A percentile compares a stretch with the other conserved stretches of the same genome.
phyloP scores from a whole-genome alignment of 2,888 invertebrate species.

The Microdon myrmicae region DNA sequence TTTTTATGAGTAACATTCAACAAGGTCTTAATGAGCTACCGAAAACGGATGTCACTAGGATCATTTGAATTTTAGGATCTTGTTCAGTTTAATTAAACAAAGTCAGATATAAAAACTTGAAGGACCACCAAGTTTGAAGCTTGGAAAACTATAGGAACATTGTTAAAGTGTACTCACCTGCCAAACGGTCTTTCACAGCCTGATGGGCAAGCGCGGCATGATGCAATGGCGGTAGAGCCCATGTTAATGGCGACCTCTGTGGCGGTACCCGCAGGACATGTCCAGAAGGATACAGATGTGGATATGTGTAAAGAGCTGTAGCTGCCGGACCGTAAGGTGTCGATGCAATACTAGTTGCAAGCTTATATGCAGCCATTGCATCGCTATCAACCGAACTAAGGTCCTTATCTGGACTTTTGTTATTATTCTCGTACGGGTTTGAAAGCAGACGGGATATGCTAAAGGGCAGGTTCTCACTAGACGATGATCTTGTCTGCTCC shows the following conservation, averaged over 20 bases:
- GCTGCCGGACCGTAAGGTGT: constrained; percentile 63
- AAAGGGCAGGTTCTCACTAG: constrained; percentile 74
- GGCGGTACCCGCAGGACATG: constrained; percentile 86
- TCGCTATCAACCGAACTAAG: constrained; percentile 63
- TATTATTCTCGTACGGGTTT: constrained; percentile 76
- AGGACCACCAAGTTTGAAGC: neutral
- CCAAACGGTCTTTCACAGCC: constrained; percentile 84
- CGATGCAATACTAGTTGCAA: constrained; percentile 65
- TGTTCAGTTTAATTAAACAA: neutral
- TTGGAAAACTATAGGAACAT: neutral
- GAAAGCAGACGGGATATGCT: constrained; percentile 84
- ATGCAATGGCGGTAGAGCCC: constrained; percentile 68
- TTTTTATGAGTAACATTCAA: constrained; percentile 8
- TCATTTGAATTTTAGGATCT: constrained; percentile 1
- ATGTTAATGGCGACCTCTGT: constrained; percentile 69
- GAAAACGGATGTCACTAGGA: neutral
- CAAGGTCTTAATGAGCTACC: constrained; percentile 6
- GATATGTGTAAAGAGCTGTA: constrained; percentile 66
- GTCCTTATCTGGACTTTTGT: constrained; percentile 64
- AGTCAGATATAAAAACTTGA: neutral
- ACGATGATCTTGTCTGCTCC: constrained; percentile 68
- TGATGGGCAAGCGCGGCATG: constrained; percentile 81
- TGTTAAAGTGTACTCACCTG: constrained; percentile 75
- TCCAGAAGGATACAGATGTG: constrained; percentile 69
- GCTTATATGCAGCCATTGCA: constrained; percentile 63